A percentile compares a stretch with the other conserved stretches of the same genome.
phyloP scores from a whole-genome alignment of 2,888 invertebrate species.

The Hermaeophaga mercurialis region DNA sequence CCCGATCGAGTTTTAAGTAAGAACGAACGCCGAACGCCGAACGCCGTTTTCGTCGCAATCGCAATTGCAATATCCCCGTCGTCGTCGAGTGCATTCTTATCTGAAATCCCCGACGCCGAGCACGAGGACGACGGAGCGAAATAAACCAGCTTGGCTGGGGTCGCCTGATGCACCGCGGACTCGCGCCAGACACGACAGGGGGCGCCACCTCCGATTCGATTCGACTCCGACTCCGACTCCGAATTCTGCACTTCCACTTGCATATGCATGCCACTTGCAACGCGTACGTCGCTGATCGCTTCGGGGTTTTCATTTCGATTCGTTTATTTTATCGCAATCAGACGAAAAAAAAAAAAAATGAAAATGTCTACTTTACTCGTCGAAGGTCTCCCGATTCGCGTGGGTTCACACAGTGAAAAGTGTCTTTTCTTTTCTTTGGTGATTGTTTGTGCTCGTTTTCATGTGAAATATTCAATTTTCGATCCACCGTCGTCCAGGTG shows the following conservation, averaged over 20 bases:
- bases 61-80: constrained; percentile 14
- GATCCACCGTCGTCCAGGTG: constrained; percentile 28
- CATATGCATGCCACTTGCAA: constrained; percentile 34
- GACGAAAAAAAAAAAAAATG: constrained; percentile 1
- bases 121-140: constrained; percentile 20
- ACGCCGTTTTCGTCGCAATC: constrained; percentile 13
- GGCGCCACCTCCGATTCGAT: constrained; percentile 32
- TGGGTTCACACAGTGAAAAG: background rate
- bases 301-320: constrained; percentile 5
- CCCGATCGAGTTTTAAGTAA: too few relatives aligned
- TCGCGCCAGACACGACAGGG: constrained; percentile 37
- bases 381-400: background rate
- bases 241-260: constrained; percentile 31
- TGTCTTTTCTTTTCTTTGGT: constrained; percentile 6
- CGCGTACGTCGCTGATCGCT: constrained; percentile 20
- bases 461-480: constrained; percentile 23
- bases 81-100: constrained; percentile 21
- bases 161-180: constrained; percentile 28
- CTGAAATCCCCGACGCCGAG: constrained; percentile 17
- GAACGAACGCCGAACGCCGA: too few relatives aligned
- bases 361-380: constrained; percentile 6
- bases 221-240: constrained; percentile 10
- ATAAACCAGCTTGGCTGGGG: constrained; percentile 27
- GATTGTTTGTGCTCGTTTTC: constrained; percentile 5
- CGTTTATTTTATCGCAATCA: constrained; percentile 8